Base-by-base conservation (phyloP, 2,888 invertebrate genomes). In the Gerosis bhagava region DNA sequence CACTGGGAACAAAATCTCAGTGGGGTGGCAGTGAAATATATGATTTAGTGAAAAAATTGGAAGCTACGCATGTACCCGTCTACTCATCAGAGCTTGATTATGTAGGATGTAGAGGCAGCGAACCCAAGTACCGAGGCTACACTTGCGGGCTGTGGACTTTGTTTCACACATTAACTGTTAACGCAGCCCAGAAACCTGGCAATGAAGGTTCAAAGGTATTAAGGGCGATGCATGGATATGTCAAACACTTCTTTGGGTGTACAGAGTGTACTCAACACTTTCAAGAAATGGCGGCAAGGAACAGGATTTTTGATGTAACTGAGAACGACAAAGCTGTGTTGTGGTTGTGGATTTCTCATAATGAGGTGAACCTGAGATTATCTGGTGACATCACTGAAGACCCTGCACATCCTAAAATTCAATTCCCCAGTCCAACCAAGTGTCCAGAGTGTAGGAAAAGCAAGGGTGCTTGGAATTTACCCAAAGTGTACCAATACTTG, bases 311-410 rank as follows among this genome's bases (percentile, higher is more conserved):
- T 67, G 92, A 93, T 60, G 94, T 96, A 0, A 84, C 89, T 10
- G 92, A 91, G 40, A 91, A 92, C 59, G 92, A 95, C 46, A 95
- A 96, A 50, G 93, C 94, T 10, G 92, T 98, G 1, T 77, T 98
- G 26, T 99, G 98, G 98, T 82, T 99, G 15, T 99, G 98, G 98
- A 90, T 91, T 62, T 95, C 96, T 0, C 98, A 99, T 73, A 99
- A 99, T 75, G 93, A 94, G 77, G 98, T 97, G 0, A 99, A 99
- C 76, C 86, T 93, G 55, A 91, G 98, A 57, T 86, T 99, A 16
- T 91, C 95, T 13, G 96, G 96, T 0, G 97, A 98, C 74, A 56
- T 82, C 3, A 96, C 97, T 1, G 98, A 98, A 79, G 99, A 99
- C 84, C 97, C 98, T 0, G 77, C 91, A 42, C 93, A 94, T 77